phyloP scores from a whole-genome alignment of 2,888 invertebrate species.

The Petrolisthes manimaculis region DNA sequence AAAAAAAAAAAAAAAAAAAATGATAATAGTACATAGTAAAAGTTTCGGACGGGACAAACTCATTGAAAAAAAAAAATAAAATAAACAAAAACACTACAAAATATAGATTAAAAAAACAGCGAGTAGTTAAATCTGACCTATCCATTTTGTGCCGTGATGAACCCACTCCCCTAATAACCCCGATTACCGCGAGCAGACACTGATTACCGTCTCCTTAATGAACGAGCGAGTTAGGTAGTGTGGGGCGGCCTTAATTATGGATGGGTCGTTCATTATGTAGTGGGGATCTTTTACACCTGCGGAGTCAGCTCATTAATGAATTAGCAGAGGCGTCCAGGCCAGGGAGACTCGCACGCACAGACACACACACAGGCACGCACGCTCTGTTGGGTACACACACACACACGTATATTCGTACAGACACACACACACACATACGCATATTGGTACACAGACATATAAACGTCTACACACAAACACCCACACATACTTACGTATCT shows the following conservation, averaged over 20 bases:
- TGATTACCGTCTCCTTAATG: constrained; percentile 7
- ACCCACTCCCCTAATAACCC: not conserved
- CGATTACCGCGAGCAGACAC: not conserved
- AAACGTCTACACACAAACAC: not conserved
- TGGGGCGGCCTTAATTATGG: not conserved
- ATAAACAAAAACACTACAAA: not conserved
- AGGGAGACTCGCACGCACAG: too few relatives aligned
- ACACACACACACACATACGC: not conserved
- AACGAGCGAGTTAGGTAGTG: not conserved
- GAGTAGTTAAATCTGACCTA: not conserved
- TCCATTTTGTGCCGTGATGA: not conserved
- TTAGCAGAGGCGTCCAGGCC: not conserved
- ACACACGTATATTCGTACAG: not conserved
- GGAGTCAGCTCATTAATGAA: constrained; percentile 18
- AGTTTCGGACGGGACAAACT: too few relatives aligned
- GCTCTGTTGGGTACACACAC: not conserved
- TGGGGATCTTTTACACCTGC: constrained; percentile 4
- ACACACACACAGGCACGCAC: too few relatives aligned
- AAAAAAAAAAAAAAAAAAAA: too few relatives aligned
- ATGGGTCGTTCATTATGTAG: not conserved
- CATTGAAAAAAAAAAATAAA: not conserved
- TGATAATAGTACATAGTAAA: too few relatives aligned
- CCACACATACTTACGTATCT: not conserved
- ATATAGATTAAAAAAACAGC: not conserved
- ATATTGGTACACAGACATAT: not conserved